Evolutionary conservation across 92 coral and sea anemone genomes (phyloP).

Genomic region (Montipora capitata): DNA sequence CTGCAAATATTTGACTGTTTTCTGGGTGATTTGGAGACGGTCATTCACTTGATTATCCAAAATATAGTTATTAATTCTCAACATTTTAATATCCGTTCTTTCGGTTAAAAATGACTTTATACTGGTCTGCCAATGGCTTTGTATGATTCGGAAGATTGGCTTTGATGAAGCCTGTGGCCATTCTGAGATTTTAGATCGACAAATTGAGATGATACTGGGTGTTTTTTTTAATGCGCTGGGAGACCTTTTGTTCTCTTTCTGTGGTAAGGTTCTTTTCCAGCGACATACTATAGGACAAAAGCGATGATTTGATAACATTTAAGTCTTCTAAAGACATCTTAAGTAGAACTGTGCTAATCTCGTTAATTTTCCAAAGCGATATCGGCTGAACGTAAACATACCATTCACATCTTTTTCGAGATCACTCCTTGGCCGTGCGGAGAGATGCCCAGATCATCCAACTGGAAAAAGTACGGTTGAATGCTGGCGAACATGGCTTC

Average conservation of each 20-base stretch:
- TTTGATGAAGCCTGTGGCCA: too few relatives aligned
- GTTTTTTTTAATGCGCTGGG: too few relatives aligned
- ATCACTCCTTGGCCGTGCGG: neutral
- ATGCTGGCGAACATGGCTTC: neutral
- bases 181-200: too few relatives aligned
- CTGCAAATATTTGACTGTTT: too few relatives aligned
- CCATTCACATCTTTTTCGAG: neutral
- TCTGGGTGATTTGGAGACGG: too few relatives aligned
- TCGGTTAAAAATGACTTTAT: neutral
- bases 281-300: neutral
- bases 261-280: conserved; percentile 13
- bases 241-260: neutral
- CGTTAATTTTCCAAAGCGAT: too few relatives aligned
- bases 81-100: neutral
- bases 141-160: too few relatives aligned
- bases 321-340: neutral
- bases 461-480: conserved; percentile 8
- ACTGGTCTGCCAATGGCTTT: neutral
- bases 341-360: neutral
- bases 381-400: neutral
- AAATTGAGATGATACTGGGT: too few relatives aligned
- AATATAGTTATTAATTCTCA: too few relatives aligned
- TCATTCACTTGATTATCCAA: too few relatives aligned
- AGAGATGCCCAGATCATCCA: neutral
- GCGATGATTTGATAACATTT: neutral